Evolutionary conservation across 2,113 vertebrate species (phyloP), one percentile per base, ranked within the genome.

Genomic region (Seriola aureovittata): DNA sequence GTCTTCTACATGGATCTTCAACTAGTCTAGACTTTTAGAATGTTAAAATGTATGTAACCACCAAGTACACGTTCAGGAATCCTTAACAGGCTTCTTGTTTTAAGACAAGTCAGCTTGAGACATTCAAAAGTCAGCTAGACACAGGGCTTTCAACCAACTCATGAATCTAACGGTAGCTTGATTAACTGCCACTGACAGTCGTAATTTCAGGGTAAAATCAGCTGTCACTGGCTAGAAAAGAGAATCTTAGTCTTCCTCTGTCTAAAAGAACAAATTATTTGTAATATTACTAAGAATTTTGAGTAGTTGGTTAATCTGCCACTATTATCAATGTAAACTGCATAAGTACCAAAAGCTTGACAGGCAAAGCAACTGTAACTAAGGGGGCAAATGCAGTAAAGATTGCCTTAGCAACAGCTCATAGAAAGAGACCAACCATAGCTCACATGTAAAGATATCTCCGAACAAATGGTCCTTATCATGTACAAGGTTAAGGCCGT

Each of bases 401-500:
- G 4, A 48, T 52, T 9, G 25, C 59, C 48, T 46, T 54, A 34
- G 29, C 2, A 78, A 48, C 19, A 67, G 42, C 42, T 32, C 25
- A 67, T 12, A 77, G 23, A 58, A 29, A 0, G 23, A 64, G 14
- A 66, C 40, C 40, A 40, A 72, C 10, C 0, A 2, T 8, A 32
- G 55, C 48, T 75, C 34, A 54, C 25, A 38, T 78, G 57, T 66
- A 44, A 73, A 55, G 11, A 65, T 5, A 65, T 58, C 34, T 52
- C 48, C 25, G 46, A 44, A 40, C 71, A 81, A 70, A 81, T 75
- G n/a, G 54, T 55, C 58, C 65, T 38, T 23, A 81, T 64, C 40
- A 57, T 70, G 70, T 62, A 34, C 29, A 63, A 65, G 32, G 71
- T 70, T 68, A 58, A 72, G 63, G 7, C 25, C 34, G 25, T 10